Conservation (phyloP, 2,888 invertebrate species). For the Coleophora flavipennella region DNA sequence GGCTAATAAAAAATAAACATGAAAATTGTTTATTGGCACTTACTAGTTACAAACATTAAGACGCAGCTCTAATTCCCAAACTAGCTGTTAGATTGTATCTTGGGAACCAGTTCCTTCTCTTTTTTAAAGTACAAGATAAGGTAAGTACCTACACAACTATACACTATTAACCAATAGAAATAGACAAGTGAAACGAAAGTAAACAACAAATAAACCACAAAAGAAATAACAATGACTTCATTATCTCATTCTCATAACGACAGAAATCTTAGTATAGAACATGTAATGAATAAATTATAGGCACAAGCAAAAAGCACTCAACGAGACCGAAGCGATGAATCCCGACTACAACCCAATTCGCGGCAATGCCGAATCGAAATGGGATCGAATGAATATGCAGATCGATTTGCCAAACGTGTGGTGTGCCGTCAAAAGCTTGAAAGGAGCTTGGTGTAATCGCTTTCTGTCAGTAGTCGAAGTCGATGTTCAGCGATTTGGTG, state of each 20-base stretch:
- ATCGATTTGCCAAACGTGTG: slow-evolving; percentile 22
- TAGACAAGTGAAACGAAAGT: too few relatives aligned
- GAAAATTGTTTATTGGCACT: too few relatives aligned
- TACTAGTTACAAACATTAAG: too few relatives aligned
- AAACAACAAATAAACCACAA: background rate
- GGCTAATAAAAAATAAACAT: too few relatives aligned
- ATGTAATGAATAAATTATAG: slow-evolving; percentile 8
- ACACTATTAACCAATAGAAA: too few relatives aligned
- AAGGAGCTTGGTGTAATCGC: background rate
- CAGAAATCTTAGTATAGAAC: background rate
- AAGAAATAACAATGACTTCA: background rate
- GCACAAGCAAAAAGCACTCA: slow-evolving; percentile 1
- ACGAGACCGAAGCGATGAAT: slow-evolving; percentile 4
- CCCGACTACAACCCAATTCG: background rate
- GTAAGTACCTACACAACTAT: too few relatives aligned
- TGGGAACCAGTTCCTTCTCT: too few relatives aligned
- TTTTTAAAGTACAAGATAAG: too few relatives aligned
- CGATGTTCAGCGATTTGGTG: background rate
- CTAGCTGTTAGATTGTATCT: too few relatives aligned
- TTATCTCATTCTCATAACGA: background rate
- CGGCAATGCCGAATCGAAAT: too few relatives aligned
- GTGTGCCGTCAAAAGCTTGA: background rate
- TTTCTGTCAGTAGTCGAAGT: background rate
- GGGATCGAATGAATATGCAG: slow-evolving; percentile 26
- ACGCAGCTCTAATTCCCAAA: too few relatives aligned